Conservation (phyloP, 2,888 invertebrate genomes). For the Sclerodermus sp. region DNA sequence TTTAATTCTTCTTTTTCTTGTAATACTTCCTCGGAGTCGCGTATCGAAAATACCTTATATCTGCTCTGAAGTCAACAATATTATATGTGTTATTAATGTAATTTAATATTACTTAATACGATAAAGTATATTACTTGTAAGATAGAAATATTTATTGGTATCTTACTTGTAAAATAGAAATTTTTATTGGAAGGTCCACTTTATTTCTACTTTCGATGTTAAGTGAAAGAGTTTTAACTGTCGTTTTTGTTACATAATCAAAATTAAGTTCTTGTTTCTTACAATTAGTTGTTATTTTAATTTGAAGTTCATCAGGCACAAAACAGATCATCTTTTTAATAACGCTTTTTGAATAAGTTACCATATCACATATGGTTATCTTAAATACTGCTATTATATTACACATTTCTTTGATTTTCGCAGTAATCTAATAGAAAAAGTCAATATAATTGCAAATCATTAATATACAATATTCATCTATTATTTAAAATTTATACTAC, state of each 20-base stretch:
- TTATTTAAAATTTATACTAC: not conserved
- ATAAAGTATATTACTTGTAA: too few relatives aligned
- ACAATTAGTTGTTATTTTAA: constrained; percentile 29
- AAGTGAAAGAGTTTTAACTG: constrained; percentile 31
- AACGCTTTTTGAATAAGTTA: constrained; percentile 40
- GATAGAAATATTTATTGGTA: constrained; percentile 1
- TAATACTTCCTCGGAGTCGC: too few relatives aligned
- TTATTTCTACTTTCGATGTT: constrained; percentile 47
- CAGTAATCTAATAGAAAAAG: constrained; percentile 38
- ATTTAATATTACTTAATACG: too few relatives aligned
- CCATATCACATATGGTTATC: constrained; percentile 46
- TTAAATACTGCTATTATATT: constrained; percentile 41
- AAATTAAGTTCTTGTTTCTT: constrained; percentile 37
- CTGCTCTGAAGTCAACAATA: too few relatives aligned
- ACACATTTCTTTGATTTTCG: constrained; percentile 39
- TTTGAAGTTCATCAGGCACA: constrained; percentile 45
- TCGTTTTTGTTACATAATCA: constrained; percentile 33
- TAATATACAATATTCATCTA: not conserved
- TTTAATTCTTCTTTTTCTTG: too few relatives aligned
- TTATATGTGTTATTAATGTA: too few relatives aligned
- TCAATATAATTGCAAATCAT: not conserved
- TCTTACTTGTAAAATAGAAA: constrained; percentile 41
- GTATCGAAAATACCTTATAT: too few relatives aligned
- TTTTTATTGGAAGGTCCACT: constrained; percentile 36
- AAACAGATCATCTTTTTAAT: constrained; percentile 49